These are phyloP conservation scores for Oscarella lobularis DNA, from an alignment of 37 sponge, comb jelly and placozoan species.

Conservation along the genomic window DNA sequence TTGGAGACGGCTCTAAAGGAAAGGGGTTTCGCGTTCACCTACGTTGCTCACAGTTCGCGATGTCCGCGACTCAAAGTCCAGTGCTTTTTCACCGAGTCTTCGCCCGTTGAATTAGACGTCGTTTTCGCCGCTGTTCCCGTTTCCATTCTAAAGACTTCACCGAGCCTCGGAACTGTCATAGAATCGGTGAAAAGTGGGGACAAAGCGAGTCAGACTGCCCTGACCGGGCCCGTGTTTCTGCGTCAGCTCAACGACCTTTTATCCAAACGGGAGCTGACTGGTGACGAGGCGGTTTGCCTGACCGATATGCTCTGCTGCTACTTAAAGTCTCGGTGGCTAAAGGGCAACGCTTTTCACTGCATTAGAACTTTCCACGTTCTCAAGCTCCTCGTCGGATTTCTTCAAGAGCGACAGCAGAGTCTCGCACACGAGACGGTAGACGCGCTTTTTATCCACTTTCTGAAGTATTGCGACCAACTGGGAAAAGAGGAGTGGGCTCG, in stretches of 20 bases:
- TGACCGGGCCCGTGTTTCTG: conserved; percentile 49
- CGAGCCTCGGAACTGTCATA: background rate
- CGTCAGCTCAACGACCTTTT: conserved; percentile 16
- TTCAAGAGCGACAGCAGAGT: conserved; percentile 19
- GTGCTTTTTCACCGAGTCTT: conserved; percentile 20
- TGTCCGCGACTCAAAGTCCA: conserved; percentile 58
- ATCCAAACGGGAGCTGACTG: background rate
- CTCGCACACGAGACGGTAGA: conserved; percentile 12
- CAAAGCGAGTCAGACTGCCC: conserved; percentile 36
- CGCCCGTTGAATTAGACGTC: conserved; percentile 51
- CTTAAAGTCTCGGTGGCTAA: conserved; percentile 34
- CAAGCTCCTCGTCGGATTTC: conserved; percentile 29
- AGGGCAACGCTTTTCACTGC: conserved; percentile 77
- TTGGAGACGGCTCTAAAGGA: conserved; percentile 21
- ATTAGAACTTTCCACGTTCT: conserved; percentile 75
- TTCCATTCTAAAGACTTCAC: background rate
- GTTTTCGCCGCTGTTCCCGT: conserved; percentile 33
- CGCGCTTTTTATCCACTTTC: conserved; percentile 26
- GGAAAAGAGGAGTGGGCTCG: conserved; percentile 34
- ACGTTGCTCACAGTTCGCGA: conserved; percentile 49
- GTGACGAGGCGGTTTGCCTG: conserved; percentile 25
- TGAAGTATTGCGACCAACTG: conserved; percentile 11
- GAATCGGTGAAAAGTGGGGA: conserved; percentile 20
- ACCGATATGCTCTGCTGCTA: conserved; percentile 44
- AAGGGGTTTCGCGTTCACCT: conserved; percentile 39